Evolutionary conservation across 2,113 vertebrate species (phyloP), one percentile per base, ranked within the genome.

Genomic region (Calypte anna): DNA sequence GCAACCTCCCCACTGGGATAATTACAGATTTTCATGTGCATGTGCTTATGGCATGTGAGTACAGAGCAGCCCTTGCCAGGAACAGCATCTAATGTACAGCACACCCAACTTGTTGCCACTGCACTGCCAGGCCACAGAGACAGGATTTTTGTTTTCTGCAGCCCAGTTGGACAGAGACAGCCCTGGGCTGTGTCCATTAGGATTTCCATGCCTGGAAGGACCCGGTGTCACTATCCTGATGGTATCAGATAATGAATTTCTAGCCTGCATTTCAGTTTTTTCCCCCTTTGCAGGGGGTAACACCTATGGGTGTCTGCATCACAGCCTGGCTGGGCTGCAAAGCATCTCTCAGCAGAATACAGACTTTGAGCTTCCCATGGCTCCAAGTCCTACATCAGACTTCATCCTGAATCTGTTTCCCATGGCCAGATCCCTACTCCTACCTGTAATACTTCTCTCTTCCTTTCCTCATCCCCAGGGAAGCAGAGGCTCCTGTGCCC

Each of bases 21-120:
- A 23, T 28, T 5, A 9, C 3, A 0, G 1, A 1, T 68, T 62
- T 12, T 36, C 20, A 23, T 9, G 10, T 25, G 55, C 6, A 66
- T 66, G 30, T 75, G 57, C 24, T 76, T 75, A 2, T 59, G 87
- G n/a, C 43, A 1, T 6, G 19, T 10, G 53, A 53, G 48, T 6
- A 58, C 64, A 18, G 28, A 83, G 63, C 67, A 54, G 36, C 4
- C 7, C 36, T 31, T 40, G 63, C 68, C 86, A 50, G 86, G 68
- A 84, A 3, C 0, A 19, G 44, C 75, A 48, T 14, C 85, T 25
- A 7, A 57, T 12, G 44, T 28, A 2, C 81, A 44, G 58, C 82
- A 68, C 68, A 76, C 21, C 48, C 87, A 75, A 87, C 93, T 70
- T 87, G 91, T 87, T 87, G 90, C 81, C 44, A 7, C 59, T 44